Percentiles rank a stretch among this genome's conserved stretches.
Evolutionary conservation across 2,797 vertebrate genomes (phyloP).

Genomic region (Hydrophis major): DNA sequence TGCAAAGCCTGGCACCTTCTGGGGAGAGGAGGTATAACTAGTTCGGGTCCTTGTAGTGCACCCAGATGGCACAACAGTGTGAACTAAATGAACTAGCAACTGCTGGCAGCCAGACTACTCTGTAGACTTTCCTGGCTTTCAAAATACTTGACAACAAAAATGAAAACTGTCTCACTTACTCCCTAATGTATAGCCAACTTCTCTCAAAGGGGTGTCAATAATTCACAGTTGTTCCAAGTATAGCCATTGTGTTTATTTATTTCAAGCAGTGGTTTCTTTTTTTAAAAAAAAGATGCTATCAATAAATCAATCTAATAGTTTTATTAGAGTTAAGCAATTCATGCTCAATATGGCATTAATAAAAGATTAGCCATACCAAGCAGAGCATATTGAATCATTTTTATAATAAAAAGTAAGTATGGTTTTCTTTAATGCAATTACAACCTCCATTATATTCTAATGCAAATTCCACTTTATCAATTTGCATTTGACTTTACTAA

Average conservation of each 20-base stretch:
- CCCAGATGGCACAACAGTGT: too few species aligned
- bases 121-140: too few species aligned
- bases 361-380: neutral
- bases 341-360: neutral
- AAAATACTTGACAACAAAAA: too few species aligned
- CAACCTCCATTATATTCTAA: neutral
- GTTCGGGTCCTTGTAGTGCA: too few species aligned
- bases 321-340: neutral
- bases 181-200: neutral
- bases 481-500: neutral
- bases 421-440: neutral
- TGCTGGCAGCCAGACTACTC: too few species aligned
- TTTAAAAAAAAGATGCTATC: neutral
- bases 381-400: neutral
- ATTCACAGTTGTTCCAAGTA: neutral
- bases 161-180: too few species aligned
- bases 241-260: neutral
- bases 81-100: too few species aligned
- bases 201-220: neutral
- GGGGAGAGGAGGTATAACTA: too few species aligned
- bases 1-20: too few species aligned
- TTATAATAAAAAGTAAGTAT: neutral
- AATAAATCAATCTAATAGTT: neutral
- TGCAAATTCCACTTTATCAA: neutral
- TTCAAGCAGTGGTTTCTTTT: neutral